These are phyloP conservation scores for Bradypodion pumilum DNA, from an alignment of 2,797 vertebrate species.

Conservation along the genomic window DNA sequence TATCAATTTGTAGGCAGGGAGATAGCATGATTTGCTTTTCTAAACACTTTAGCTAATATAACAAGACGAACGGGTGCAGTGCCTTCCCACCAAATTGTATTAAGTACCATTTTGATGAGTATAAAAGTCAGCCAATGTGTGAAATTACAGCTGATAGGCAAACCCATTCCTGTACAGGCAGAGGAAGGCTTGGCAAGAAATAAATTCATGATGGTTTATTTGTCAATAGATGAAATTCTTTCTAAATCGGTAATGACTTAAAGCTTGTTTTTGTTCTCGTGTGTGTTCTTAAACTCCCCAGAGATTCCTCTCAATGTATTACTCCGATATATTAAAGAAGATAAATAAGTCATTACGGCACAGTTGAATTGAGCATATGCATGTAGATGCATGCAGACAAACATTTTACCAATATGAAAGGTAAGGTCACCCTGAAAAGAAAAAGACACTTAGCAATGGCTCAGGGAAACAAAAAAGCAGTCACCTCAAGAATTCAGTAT, in stretches of 20 bases:
- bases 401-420: slow-evolving; percentile 69
- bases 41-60: slow-evolving; percentile 54
- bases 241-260: slow-evolving; percentile 60
- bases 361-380: slow-evolving; percentile 35
- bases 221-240: slow-evolving; percentile 47
- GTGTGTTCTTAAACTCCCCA: slow-evolving; percentile 32
- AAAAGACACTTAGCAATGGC: slow-evolving; percentile 66
- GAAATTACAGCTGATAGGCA: slow-evolving; percentile 18
- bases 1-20: slow-evolving; percentile 44
- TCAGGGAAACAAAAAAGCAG: slow-evolving; percentile 55
- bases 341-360: slow-evolving; percentile 65
- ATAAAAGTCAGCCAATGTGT: slow-evolving; percentile 43
- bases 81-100: slow-evolving; percentile 49
- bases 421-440: slow-evolving; percentile 78
- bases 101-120: slow-evolving; percentile 46
- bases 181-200: slow-evolving; percentile 52
- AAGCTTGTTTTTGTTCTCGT: neutral
- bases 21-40: slow-evolving; percentile 44
- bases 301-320: slow-evolving; percentile 38
- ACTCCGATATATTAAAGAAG: slow-evolving; percentile 60
- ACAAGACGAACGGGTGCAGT: slow-evolving; percentile 50
- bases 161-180: slow-evolving; percentile 16
- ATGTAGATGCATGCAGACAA: slow-evolving; percentile 43
- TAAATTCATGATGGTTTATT: slow-evolving; percentile 60
- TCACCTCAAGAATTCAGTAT: slow-evolving; percentile 72